Evolutionary conservation across 1,140 invertebrate species (phyloP).

Genomic region (Stegodyphus dumicola): DNA sequence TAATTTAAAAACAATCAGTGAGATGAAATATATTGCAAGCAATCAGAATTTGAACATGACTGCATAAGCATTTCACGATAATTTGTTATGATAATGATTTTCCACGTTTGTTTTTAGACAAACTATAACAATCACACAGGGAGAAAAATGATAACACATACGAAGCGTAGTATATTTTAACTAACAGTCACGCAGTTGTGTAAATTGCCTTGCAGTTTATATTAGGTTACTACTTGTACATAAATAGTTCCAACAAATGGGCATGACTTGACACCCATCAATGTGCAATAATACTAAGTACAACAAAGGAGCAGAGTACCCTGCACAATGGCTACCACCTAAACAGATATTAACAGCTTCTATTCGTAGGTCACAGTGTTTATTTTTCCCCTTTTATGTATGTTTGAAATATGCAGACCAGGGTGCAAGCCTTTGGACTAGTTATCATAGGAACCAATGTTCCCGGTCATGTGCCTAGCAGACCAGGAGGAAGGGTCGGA

Average conservation of each 20-base stretch:
- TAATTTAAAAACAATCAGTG: constrained; percentile 58
- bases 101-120: constrained; percentile 19
- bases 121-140: constrained; percentile 57
- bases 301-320: constrained; percentile 58
- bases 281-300: constrained; percentile 61
- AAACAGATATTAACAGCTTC: constrained; percentile 56
- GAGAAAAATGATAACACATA: constrained; percentile 48
- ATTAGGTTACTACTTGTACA: constrained; percentile 56
- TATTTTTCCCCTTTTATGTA: constrained; percentile 25
- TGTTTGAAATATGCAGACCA: constrained; percentile 53
- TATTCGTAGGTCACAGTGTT: constrained; percentile 22
- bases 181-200: constrained; percentile 57
- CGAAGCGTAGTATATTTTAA: constrained; percentile 54
- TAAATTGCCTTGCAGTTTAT: constrained; percentile 58
- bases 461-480: constrained; percentile 34
- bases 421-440: constrained; percentile 60
- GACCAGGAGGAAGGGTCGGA: constrained; percentile 48
- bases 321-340: constrained; percentile 57
- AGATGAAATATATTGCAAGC: constrained; percentile 38
- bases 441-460: constrained; percentile 61
- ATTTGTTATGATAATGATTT: background rate
- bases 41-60: constrained; percentile 23
- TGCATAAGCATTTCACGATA: background rate
- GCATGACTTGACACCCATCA: constrained; percentile 48
- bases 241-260: constrained; percentile 61